These are phyloP conservation scores for Eucriotettix oculatus DNA, from an alignment of 2,888 invertebrate species.

Conservation along the genomic window DNA sequence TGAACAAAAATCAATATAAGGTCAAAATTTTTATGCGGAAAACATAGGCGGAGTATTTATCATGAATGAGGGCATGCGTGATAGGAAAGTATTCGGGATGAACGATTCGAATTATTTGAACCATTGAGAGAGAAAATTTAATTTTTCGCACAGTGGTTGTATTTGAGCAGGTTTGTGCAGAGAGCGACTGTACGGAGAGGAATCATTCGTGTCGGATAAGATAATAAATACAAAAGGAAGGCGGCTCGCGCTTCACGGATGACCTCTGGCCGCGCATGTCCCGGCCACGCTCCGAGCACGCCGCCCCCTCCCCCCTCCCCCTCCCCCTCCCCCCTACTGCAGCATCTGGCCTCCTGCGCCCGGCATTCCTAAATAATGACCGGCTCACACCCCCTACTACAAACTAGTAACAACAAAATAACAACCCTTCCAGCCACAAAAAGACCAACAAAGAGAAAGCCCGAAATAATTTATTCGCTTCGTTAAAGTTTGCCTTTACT, in stretches of 20 bases:
- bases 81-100: too few species aligned
- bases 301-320: neutral
- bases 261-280: neutral
- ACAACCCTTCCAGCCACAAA: neutral
- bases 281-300: neutral
- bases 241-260: neutral
- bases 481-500: neutral
- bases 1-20: too few species aligned
- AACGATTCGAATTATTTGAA: too few species aligned
- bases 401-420: neutral
- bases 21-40: too few species aligned
- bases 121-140: too few species aligned
- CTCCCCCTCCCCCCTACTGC: too few species aligned
- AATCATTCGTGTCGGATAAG: neutral
- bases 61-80: too few species aligned
- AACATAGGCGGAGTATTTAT: too few species aligned
- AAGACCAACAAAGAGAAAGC: neutral
- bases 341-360: too few species aligned
- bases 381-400: neutral
- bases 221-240: neutral
- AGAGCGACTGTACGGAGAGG: neutral
- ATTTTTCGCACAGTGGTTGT: too few species aligned
- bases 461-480: neutral
- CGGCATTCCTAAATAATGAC: neutral
- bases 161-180: too few species aligned